Evolutionary conservation across 2,888 invertebrate species (phyloP).

Genomic region (Drosophila subquinaria): DNA sequence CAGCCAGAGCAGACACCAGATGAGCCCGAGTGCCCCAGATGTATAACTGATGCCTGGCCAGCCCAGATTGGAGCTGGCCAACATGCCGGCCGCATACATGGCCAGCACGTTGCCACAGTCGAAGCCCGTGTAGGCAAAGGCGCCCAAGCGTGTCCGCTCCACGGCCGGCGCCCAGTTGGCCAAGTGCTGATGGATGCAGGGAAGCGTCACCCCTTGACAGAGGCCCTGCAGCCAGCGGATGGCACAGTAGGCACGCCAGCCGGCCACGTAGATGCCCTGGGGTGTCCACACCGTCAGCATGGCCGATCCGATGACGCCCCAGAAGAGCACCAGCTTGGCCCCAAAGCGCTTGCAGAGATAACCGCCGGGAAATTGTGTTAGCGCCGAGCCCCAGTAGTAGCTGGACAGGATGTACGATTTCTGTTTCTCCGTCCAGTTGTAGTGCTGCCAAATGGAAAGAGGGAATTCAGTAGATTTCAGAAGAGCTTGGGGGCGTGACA

Average conservation of each 20-base stretch:
- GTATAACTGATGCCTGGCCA: slow-evolving; percentile 90
- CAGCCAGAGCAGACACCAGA: slow-evolving; percentile 87
- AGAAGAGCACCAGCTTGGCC: slow-evolving; percentile 87
- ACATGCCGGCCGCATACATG: slow-evolving; percentile 88
- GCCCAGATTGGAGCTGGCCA: slow-evolving; percentile 87
- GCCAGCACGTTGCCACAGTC: slow-evolving; percentile 90
- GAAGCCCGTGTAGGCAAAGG: slow-evolving; percentile 87
- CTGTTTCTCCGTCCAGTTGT: slow-evolving; percentile 86
- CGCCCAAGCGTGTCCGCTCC: slow-evolving; percentile 88
- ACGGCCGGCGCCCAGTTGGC: slow-evolving; percentile 90
- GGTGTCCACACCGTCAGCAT: slow-evolving; percentile 89
- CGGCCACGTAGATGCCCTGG: slow-evolving; percentile 88
- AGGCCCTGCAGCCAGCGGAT: slow-evolving; percentile 89
- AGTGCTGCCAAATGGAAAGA: slow-evolving; percentile 65
- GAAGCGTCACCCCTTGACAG: slow-evolving; percentile 89
- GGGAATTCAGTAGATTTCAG: background rate
- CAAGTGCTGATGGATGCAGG: slow-evolving; percentile 89
- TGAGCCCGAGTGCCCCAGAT: slow-evolving; percentile 86
- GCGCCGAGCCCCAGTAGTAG: slow-evolving; percentile 92
- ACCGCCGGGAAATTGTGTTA: slow-evolving; percentile 88
- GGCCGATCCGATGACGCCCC: slow-evolving; percentile 88
- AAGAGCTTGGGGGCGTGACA: background rate
- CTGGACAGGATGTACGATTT: slow-evolving; percentile 89
- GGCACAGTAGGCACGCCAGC: slow-evolving; percentile 87
- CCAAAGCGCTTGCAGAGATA: slow-evolving; percentile 89